Evolutionary conservation across 2,888 invertebrate genomes (phyloP), one percentile per base, ranked within the genome.

Genomic region (Meghimatium bilineatum): DNA sequence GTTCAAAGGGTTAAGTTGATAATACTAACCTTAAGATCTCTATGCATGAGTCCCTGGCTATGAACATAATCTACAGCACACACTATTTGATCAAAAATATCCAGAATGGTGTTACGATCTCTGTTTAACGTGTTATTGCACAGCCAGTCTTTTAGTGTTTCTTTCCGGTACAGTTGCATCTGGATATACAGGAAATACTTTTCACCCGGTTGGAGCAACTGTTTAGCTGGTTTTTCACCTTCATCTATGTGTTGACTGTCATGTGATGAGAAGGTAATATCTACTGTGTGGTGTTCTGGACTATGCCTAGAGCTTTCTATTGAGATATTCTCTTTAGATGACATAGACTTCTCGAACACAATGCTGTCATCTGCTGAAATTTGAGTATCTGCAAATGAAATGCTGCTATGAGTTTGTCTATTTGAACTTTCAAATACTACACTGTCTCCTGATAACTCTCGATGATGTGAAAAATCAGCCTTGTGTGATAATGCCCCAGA

Each of bases 11-110:
- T n/a, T 2, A 63, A 17, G 44, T 10, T 76, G 26, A 56, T 36
- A 76, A 5, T 1, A 80, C 83, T 83, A 34, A 97, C 97, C 95
- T 99, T 99, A 63, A 99, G 95, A 94, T 99, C 99, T 76, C 99
- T 95, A 93, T 99, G 99, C 93, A 99, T 99, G 0, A 99, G 95
- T 0, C 97, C 97, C 88, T 96, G 96, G 0, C 96, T 94, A 94
- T 99, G 99, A 0, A 99, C 97, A 94, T 99, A 99, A 88, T 97
- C 97, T 5, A 99, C 98, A 0, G 99, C 99, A 84, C 96, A 96
- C 0, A 98, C 96, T 91, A 99, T 98, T 94, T 99, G 98, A 83
- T 91, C 91, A 89, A 93, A 94, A 63, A 93, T 91, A 82, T 93
- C 91, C 66, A 93, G 88, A 10, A 92, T 86, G 10, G 86, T 87